Evolutionary conservation across 2,888 invertebrate genomes (phyloP).

Genomic region (Drosophila merina): DNA sequence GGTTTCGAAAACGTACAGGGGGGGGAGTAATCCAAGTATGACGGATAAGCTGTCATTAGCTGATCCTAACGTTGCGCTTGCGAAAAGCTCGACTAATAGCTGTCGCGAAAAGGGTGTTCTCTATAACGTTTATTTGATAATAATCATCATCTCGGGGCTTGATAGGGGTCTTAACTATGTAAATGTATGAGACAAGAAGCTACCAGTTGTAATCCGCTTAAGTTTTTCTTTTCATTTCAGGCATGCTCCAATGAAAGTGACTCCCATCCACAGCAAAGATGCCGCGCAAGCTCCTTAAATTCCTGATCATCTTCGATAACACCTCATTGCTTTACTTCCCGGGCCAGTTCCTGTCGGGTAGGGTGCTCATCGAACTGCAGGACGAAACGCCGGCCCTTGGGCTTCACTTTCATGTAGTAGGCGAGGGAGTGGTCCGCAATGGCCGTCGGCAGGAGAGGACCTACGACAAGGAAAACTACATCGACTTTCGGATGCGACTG

Average conservation of each 20-base stretch:
- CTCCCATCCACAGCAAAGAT: constrained; percentile 83
- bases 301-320: constrained; percentile 96
- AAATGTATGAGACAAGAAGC: too few species aligned
- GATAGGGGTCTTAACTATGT: too few species aligned
- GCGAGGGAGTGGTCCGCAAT: constrained; percentile 96
- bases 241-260: constrained; percentile 10
- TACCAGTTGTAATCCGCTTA: too few species aligned
- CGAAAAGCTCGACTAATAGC: too few species aligned
- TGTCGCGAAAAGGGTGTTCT: too few species aligned
- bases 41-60: constrained; percentile 35
- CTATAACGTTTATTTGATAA: too few species aligned
- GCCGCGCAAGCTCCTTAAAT: constrained; percentile 95
- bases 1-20: neutral
- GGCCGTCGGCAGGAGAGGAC: constrained; percentile 91
- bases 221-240: constrained; percentile 12
- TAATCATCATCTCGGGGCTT: too few species aligned
- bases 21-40: constrained; percentile 24
- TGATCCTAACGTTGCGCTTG: constrained; percentile 13
- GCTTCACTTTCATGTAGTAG: constrained; percentile 96
- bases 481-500: constrained; percentile 96
- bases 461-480: constrained; percentile 96
- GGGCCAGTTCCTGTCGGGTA: constrained; percentile 95
- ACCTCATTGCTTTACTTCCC: constrained; percentile 96
- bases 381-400: constrained; percentile 96
- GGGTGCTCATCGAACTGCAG: constrained; percentile 95